Evolutionary conservation across 1,140 invertebrate species (phyloP).

Genomic region (Drosophila arawakana): DNA sequence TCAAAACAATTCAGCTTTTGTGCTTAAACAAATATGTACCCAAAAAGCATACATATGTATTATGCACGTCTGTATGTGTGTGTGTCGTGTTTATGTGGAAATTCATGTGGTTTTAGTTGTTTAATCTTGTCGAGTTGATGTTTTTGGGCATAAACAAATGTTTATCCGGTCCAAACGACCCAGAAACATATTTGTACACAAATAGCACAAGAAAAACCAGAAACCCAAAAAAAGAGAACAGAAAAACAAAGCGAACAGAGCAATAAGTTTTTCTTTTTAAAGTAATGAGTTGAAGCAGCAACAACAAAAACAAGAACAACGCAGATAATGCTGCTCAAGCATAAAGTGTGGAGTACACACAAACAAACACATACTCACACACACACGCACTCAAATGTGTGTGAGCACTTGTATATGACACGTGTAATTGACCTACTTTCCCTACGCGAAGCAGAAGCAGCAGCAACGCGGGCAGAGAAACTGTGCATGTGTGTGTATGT

Average conservation of each 20-base stretch:
- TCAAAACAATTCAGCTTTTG: conserved; percentile 30
- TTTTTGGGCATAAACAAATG: conserved; percentile 43
- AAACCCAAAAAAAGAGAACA: conserved; percentile 18
- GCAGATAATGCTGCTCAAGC: conserved; percentile 21
- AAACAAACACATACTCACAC: conserved; percentile 10
- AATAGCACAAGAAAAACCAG: conserved; percentile 15
- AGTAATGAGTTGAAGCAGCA: conserved; percentile 28
- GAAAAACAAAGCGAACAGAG: background rate
- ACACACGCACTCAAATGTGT: conserved; percentile 17
- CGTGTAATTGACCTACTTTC: conserved; percentile 83
- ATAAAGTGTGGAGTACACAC: conserved; percentile 21
- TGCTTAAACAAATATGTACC: too few species aligned
- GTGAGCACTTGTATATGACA: conserved; percentile 53
- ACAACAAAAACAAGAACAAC: background rate
- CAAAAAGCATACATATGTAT: background rate
- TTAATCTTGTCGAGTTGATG: conserved; percentile 23
- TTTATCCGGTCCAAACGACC: conserved; percentile 39
- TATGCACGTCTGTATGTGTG: conserved; percentile 19
- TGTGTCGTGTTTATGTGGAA: background rate
- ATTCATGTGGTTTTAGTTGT: conserved; percentile 8
- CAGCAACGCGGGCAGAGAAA: background rate
- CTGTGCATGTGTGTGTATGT: background rate
- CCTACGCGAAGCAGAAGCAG: conserved; percentile 62
- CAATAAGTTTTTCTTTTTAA: conserved; percentile 18
- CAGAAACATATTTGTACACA: conserved; percentile 45